phyloP scores from a whole-genome alignment of 2,797 vertebrate genomes.

The Halcyon chelicuti region DNA sequence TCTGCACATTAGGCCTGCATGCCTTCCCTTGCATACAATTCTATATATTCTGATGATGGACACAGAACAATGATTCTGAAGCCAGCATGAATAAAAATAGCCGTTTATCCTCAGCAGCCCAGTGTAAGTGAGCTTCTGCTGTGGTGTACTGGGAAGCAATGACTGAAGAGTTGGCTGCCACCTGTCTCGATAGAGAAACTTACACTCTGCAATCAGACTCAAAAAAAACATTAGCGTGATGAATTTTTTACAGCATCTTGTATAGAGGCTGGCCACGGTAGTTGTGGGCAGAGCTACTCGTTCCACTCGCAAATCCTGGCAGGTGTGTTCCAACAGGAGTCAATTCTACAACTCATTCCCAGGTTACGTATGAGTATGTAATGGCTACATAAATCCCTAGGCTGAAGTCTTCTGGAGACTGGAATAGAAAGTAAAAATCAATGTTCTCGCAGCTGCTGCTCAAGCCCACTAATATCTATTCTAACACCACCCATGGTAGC shows the following conservation, averaged over 20 bases:
- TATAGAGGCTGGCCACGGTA: background rate
- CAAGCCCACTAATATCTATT: background rate
- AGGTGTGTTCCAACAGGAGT: background rate
- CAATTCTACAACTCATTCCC: background rate
- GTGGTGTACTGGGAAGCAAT: background rate
- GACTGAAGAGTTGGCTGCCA: background rate
- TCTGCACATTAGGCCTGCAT: background rate
- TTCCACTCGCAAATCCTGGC: background rate
- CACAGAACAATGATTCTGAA: background rate
- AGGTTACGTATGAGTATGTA: accelerated
- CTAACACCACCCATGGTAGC: background rate
- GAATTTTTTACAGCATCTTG: background rate
- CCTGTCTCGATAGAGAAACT: background rate
- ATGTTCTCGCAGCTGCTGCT: background rate
- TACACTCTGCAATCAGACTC: background rate
- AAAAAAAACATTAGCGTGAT: accelerated
- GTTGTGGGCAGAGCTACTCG: background rate
- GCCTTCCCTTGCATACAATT: background rate
- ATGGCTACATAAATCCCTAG: background rate
- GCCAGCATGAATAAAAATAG: background rate
- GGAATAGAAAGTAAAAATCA: background rate
- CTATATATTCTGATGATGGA: background rate
- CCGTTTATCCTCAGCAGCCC: background rate
- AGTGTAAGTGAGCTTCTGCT: background rate
- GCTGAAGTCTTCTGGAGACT: background rate